Base-by-base conservation (phyloP, 2,797 vertebrate species). In the Gobio occitaniae region DNA sequence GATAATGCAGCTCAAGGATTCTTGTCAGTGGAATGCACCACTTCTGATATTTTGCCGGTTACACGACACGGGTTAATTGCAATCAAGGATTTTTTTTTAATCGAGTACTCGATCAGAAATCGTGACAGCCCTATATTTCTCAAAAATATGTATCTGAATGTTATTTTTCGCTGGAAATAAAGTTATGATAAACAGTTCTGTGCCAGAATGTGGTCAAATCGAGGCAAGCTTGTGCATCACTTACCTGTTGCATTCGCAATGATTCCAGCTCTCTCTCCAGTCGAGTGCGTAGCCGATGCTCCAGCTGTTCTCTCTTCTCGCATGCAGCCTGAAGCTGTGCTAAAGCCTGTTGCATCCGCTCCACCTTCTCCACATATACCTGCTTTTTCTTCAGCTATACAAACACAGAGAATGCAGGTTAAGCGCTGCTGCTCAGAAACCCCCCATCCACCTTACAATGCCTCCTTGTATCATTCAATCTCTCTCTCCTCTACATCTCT, bases 301-400 rank as follows among this genome's bases (percentile, higher is more conserved):
- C 98, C 47, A 99, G 95, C 91, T 99, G 98, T 59, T 99, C 98
- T 74, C 98, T 95, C 90, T 99, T 99, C 93, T 99, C 98, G 65
- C 98, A 99, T 0, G 98, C 98, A 0, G 97, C 97, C 93, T 99
- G 98, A 8, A 99, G 96, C 93, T 99, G 98, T 4, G 96, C 96
- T 87, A 99, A 87, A 2, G 98, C 98, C 91, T 99, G 98, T 91
- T 99, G 98, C 98, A 99, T 98, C 87, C 97, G 94, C 92, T 99
- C 98, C 90, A 99, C 98, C 90, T 99, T 99, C 92, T 99, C 98
- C 1, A 99, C 98, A 0, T 99, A 99, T 52, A 99, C 97, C 92
- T 99, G 98, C 93, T 99, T 99, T 93, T 98, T 99, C 89, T 99
- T 99, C 84, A 99, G 95, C 98, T 99, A 83, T 1, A 90, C 80